Conservation (phyloP, 2,113 vertebrate species). For the Microcebus jonahi region DNA sequence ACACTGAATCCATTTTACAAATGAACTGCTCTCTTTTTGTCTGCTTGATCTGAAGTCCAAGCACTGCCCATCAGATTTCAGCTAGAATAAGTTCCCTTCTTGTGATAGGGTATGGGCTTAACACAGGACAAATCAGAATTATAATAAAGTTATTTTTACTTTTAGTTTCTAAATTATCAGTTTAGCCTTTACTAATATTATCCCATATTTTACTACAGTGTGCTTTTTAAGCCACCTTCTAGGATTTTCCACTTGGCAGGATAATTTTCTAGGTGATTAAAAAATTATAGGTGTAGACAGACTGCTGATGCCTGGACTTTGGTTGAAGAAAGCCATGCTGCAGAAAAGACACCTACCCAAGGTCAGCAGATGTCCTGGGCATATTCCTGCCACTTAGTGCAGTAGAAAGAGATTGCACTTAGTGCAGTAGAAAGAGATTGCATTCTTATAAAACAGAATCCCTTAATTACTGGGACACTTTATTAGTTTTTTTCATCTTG, state of each 20-base stretch:
- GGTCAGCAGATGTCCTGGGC: not conserved
- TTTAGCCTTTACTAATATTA: slow-evolving; percentile 76
- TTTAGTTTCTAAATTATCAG: slow-evolving; percentile 81
- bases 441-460: not conserved
- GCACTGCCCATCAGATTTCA: slow-evolving; percentile 79
- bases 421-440: not conserved
- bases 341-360: not conserved
- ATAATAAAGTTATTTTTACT: slow-evolving; percentile 83
- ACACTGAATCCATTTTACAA: slow-evolving; percentile 81
- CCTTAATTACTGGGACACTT: slow-evolving; percentile 10
- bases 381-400: not conserved
- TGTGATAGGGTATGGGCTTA: slow-evolving; percentile 81
- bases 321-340: not conserved
- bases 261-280: not conserved
- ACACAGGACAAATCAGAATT: slow-evolving; percentile 80
- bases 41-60: slow-evolving; percentile 78
- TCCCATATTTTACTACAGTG: slow-evolving; percentile 68
- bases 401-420: not conserved
- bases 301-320: not conserved
- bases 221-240: slow-evolving; percentile 79
- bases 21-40: slow-evolving; percentile 79
- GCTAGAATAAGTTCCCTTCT: slow-evolving; percentile 77
- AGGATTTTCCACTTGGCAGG: slow-evolving; percentile 75
- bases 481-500: slow-evolving; percentile 4
- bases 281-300: not conserved